Evolutionary conservation across 2,888 invertebrate species (phyloP).

Genomic region (Drosophila niveifrons): DNA sequence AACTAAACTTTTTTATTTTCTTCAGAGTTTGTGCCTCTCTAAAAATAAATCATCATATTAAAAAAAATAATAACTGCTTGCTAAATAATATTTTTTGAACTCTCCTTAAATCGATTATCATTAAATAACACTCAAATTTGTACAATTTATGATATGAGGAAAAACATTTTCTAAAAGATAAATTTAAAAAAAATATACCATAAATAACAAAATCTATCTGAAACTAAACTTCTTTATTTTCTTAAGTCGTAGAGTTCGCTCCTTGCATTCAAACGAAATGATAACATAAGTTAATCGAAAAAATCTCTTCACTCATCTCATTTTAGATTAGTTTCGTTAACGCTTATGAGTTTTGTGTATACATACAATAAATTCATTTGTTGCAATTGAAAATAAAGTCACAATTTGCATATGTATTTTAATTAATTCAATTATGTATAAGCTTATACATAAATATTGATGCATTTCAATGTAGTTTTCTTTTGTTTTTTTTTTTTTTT

Average conservation of each 20-base stretch:
- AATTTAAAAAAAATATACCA: no score
- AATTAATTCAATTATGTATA: conserved; percentile 25
- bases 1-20: no score
- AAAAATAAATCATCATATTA: no score
- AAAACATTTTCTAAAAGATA: no score
- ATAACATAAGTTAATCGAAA: background rate
- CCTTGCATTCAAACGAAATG: background rate
- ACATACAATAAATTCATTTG: conserved; percentile 55
- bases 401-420: conserved; percentile 46
- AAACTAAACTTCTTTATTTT: background rate
- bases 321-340: conserved; percentile 3
- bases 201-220: background rate
- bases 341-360: conserved; percentile 26
- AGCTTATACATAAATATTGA: conserved; percentile 21
- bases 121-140: no score
- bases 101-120: no score
- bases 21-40: no score
- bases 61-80: no score
- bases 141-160: no score
- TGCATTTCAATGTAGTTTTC: background rate
- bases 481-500: background rate
- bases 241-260: background rate
- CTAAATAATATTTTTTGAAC: no score
- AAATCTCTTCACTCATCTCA: background rate
- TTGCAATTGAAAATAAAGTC: conserved; percentile 50